phyloP scores from a whole-genome alignment of 2,113 vertebrate genomes.

The Chrysemys picta region DNA sequence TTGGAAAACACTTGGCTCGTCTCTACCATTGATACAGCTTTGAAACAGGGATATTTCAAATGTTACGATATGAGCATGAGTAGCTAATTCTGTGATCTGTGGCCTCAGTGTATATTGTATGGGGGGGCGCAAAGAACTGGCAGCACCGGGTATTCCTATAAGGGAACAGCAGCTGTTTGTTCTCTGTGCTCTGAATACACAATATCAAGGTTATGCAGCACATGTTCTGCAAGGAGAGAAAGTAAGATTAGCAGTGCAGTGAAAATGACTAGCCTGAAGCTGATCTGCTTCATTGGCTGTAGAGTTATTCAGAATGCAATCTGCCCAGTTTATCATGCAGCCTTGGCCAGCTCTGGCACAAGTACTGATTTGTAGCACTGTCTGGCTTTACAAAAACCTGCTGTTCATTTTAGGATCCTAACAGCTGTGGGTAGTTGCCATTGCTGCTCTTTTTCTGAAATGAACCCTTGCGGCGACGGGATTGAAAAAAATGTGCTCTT shows the following conservation, averaged over 20 bases:
- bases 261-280: conserved; percentile 50
- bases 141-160: neutral
- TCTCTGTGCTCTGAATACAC: neutral
- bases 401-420: conserved; percentile 54
- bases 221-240: neutral
- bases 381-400: conserved; percentile 61
- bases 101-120: neutral
- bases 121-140: neutral
- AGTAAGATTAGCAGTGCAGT: neutral
- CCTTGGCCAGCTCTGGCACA: conserved; percentile 63
- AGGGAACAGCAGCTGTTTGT: neutral
- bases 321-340: conserved; percentile 64
- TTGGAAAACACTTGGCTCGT: neutral
- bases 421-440: conserved; percentile 47
- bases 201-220: neutral
- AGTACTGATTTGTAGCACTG: conserved; percentile 53
- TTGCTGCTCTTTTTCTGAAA: conserved; percentile 52
- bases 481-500: conserved; percentile 26
- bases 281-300: conserved; percentile 50
- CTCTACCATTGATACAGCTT: neutral
- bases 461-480: neutral
- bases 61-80: neutral
- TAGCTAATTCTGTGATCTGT: neutral
- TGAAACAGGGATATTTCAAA: neutral
- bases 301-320: conserved; percentile 43